phyloP scores from a whole-genome alignment of 2,888 invertebrate genomes.

The Tricholauxania praeusta region DNA sequence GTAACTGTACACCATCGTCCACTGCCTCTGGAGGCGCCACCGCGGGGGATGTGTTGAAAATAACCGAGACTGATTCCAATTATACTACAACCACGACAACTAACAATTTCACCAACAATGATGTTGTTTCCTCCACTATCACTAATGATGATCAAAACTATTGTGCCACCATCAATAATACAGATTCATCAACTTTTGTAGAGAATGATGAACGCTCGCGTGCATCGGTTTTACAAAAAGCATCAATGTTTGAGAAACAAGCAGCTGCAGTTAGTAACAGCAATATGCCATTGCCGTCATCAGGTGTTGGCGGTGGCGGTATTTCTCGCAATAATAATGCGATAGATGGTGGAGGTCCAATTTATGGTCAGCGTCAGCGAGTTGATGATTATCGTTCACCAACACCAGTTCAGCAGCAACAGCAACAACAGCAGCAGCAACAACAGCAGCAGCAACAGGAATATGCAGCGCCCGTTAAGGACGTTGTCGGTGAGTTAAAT shows the following conservation, averaged over 20 bases:
- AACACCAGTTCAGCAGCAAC: constrained; percentile 35
- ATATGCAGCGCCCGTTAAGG: constrained; percentile 40
- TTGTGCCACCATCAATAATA: constrained; percentile 44
- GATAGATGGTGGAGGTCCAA: constrained; percentile 24
- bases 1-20: constrained; percentile 32
- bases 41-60: constrained; percentile 61
- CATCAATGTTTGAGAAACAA: constrained; percentile 68
- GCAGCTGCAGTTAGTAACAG: constrained; percentile 59
- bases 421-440: constrained; percentile 25
- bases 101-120: constrained; percentile 40
- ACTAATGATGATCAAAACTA: constrained; percentile 38
- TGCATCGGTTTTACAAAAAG: constrained; percentile 67
- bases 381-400: constrained; percentile 38
- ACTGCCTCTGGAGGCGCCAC: constrained; percentile 43
- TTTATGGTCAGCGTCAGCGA: constrained; percentile 44
- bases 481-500: constrained; percentile 59
- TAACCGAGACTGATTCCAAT: constrained; percentile 60
- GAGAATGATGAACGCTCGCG: constrained; percentile 65
- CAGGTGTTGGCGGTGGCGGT: constrained; percentile 27
- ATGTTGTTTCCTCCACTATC: constrained; percentile 39
- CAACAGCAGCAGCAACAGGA: constrained; percentile 36
- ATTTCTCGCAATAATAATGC: constrained; percentile 19
- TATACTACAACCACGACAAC: constrained; percentile 15
- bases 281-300: constrained; percentile 34
- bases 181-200: constrained; percentile 49